phyloP scores from a whole-genome alignment of 2,113 vertebrate genomes.

The Eolophus roseicapilla region DNA sequence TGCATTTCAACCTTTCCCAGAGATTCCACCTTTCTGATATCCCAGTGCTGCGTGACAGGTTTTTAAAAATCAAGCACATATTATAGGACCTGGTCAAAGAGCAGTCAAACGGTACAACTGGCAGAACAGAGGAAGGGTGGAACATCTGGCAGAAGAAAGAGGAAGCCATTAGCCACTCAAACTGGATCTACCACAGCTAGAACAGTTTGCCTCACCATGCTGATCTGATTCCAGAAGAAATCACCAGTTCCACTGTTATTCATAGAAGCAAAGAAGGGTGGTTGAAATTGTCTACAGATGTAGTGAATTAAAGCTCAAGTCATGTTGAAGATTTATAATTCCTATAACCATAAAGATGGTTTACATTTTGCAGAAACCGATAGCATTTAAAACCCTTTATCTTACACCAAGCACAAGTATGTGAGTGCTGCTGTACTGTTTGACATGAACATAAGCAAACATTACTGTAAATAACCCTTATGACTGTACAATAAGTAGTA shows the following conservation, averaged over 20 bases:
- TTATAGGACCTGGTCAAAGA: not conserved
- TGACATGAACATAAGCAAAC: not conserved
- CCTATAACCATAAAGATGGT: not conserved
- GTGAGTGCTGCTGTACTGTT: not conserved
- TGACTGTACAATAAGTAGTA: not conserved
- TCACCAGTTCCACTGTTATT: not conserved
- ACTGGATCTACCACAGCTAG: not conserved
- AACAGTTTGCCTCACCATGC: not conserved
- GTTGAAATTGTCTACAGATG: not conserved
- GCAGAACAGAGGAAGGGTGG: constrained; percentile 26
- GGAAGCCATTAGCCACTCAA: not conserved
- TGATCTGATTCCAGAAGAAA: constrained; percentile 10
- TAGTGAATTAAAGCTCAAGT: not conserved
- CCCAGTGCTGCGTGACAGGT: fast-evolving
- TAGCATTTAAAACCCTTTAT: not conserved
- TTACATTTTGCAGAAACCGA: not conserved
- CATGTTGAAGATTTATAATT: not conserved
- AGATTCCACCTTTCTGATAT: not conserved
- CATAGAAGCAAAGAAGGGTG: not conserved
- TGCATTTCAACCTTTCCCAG: not conserved
- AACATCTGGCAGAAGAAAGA: constrained; percentile 24
- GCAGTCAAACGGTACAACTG: not conserved
- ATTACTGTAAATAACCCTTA: not conserved
- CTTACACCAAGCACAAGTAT: not conserved
- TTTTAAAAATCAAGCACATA: not conserved